Evolutionary conservation across 2,797 vertebrate genomes (phyloP).

Genomic region (Sciaenops ocellatus): DNA sequence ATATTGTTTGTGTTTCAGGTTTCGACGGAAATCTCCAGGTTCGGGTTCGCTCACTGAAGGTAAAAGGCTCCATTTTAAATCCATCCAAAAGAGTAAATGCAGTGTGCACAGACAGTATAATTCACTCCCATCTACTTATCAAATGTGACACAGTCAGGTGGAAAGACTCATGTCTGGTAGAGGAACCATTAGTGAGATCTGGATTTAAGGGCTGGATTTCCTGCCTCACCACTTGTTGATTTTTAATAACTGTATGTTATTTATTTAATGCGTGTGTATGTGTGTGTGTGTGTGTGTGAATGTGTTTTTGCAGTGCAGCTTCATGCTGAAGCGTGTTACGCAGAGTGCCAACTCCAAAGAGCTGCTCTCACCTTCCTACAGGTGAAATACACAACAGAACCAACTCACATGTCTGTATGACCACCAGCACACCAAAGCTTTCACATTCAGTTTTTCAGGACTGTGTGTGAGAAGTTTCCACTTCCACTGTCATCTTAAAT

Average conservation of each 20-base stretch:
- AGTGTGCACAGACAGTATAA: not conserved
- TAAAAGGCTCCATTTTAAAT: conserved; percentile 48
- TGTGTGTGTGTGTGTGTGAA: conserved; percentile 26
- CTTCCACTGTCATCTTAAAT: not conserved
- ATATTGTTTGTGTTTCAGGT: conserved; percentile 73
- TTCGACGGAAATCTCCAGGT: conserved; percentile 81
- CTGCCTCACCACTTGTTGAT: not conserved
- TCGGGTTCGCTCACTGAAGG: conserved; percentile 83
- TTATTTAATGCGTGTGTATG: conserved; percentile 4
- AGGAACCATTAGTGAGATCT: not conserved
- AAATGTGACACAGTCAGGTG: not conserved
- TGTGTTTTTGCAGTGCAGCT: conserved; percentile 85
- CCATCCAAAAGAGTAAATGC: not conserved
- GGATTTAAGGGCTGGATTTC: not conserved
- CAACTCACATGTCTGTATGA: no score
- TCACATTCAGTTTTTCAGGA: not conserved
- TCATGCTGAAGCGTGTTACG: conserved; percentile 90
- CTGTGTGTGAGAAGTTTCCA: not conserved
- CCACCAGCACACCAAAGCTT: not conserved
- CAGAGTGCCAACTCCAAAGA: conserved; percentile 90
- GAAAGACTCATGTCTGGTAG: not conserved
- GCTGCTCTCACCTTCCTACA: conserved; percentile 91
- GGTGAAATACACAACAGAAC: conserved; percentile 72
- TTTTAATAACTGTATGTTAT: not conserved
- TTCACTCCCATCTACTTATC: not conserved